These are phyloP conservation scores for Muntiacus muntjak DNA, from an alignment of 2,113 vertebrate genomes.

Conservation along the genomic window DNA sequence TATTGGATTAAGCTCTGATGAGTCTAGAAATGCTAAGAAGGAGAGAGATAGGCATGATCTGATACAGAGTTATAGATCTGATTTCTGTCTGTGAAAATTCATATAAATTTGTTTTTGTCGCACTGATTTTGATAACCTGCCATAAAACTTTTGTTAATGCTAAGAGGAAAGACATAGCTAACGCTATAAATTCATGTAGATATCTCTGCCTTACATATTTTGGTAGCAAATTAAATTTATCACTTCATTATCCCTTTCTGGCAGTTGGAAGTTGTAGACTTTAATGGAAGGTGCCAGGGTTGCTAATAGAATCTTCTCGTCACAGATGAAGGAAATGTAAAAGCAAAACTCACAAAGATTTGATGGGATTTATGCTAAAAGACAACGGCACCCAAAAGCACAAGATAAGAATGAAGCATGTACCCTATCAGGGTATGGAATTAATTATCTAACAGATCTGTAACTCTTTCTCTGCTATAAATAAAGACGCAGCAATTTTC, in stretches of 20 bases:
- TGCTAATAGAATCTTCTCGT: slow-evolving; percentile 70
- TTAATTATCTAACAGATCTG: slow-evolving; percentile 44
- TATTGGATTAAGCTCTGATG: neutral
- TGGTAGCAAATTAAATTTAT: slow-evolving; percentile 75
- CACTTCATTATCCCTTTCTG: slow-evolving; percentile 74
- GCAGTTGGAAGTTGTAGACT: slow-evolving; percentile 70
- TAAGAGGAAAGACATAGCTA: slow-evolving; percentile 59
- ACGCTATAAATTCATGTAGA: slow-evolving; percentile 62
- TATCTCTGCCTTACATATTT: slow-evolving; percentile 70
- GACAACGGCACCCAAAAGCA: slow-evolving; percentile 25
- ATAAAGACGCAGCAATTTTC: slow-evolving; percentile 21
- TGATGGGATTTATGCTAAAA: slow-evolving; percentile 45
- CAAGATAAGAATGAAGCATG: slow-evolving; percentile 12
- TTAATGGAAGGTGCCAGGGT: slow-evolving; percentile 73
- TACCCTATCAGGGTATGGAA: neutral
- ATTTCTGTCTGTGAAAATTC: slow-evolving; percentile 10
- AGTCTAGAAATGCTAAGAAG: neutral
- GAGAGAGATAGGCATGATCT: neutral
- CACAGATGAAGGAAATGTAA: slow-evolving; percentile 62
- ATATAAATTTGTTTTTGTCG: slow-evolving; percentile 50
- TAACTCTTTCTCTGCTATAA: slow-evolving; percentile 7
- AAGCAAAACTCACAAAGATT: slow-evolving; percentile 46
- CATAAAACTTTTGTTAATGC: slow-evolving; percentile 66
- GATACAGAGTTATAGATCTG: neutral
- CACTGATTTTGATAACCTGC: slow-evolving; percentile 58